A percentile compares a stretch with the other conserved stretches of the same genome.
Conservation (phyloP, 2,113 vertebrate species). For the Pithys albifrons region DNA sequence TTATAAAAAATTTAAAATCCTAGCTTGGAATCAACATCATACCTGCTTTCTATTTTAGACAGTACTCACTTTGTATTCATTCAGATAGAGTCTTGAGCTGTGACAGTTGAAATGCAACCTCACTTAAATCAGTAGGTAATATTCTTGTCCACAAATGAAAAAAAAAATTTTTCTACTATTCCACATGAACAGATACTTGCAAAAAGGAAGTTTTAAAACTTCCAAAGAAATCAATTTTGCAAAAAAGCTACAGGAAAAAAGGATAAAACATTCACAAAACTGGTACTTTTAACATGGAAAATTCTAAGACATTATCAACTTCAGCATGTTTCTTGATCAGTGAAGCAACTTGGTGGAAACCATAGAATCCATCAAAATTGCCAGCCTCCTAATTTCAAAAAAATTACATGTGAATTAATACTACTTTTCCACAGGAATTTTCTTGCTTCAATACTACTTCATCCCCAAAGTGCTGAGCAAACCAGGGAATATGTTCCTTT, state of each 20-base stretch:
- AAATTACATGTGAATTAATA: background rate
- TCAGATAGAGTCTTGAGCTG: background rate
- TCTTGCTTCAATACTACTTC: background rate
- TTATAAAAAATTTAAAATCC: background rate
- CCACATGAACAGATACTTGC: background rate
- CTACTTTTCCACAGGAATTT: background rate
- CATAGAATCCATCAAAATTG: background rate
- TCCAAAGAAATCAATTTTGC: background rate
- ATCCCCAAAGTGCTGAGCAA: background rate
- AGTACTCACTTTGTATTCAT: background rate
- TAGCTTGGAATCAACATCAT: background rate
- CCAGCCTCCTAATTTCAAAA: background rate
- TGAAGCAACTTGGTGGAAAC: background rate
- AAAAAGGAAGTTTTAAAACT: background rate
- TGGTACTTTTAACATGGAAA: background rate
- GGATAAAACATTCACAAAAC: background rate
- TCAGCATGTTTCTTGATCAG: background rate
- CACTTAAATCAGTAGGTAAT: background rate
- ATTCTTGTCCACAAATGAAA: background rate
- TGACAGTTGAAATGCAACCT: background rate
- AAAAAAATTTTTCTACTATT: background rate
- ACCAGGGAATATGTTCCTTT: background rate
- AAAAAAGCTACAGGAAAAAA: background rate
- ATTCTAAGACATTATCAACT: background rate
- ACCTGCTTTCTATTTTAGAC: background rate